Percentiles rank a stretch among this genome's conserved stretches.
Conservation (phyloP, 2,888 invertebrate species). For the Eumerus sabulonum region DNA sequence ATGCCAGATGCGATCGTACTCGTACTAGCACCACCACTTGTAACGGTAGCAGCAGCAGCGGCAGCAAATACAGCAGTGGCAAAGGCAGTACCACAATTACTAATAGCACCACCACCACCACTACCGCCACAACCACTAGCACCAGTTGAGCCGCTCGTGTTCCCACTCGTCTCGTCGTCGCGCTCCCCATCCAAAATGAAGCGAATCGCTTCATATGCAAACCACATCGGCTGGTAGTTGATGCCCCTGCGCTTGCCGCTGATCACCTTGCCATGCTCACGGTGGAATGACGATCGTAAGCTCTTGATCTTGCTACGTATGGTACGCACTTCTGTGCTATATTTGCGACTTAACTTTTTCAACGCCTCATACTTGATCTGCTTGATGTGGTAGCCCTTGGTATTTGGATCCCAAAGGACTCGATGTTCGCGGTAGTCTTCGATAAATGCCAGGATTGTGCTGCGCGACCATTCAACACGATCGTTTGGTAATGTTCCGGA, state of each 20-base stretch:
- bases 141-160: slow-evolving; percentile 40
- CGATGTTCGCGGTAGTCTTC: slow-evolving; percentile 76
- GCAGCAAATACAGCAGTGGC: slow-evolving; percentile 70
- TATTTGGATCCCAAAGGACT: slow-evolving; percentile 77
- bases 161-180: slow-evolving; percentile 52
- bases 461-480: slow-evolving; percentile 77
- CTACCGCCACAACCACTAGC: slow-evolving; percentile 44
- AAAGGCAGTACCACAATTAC: slow-evolving; percentile 53
- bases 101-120: too few species aligned
- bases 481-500: slow-evolving; percentile 67
- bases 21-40: too few species aligned
- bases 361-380: slow-evolving; percentile 77
- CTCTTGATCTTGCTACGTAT: slow-evolving; percentile 77
- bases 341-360: slow-evolving; percentile 75
- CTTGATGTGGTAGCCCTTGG: slow-evolving; percentile 77
- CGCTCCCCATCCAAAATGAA: slow-evolving; percentile 77
- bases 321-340: slow-evolving; percentile 77
- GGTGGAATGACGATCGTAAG: slow-evolving; percentile 77
- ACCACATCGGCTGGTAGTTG: slow-evolving; percentile 78
- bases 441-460: slow-evolving; percentile 76
- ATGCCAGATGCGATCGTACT: slow-evolving; percentile 54
- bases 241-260: slow-evolving; percentile 76
- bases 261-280: slow-evolving; percentile 77
- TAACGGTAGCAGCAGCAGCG: slow-evolving; percentile 70
- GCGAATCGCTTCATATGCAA: slow-evolving; percentile 77